These are phyloP conservation scores for Orthosia gothica DNA, from an alignment of 2,888 invertebrate species.

Conservation along the genomic window DNA sequence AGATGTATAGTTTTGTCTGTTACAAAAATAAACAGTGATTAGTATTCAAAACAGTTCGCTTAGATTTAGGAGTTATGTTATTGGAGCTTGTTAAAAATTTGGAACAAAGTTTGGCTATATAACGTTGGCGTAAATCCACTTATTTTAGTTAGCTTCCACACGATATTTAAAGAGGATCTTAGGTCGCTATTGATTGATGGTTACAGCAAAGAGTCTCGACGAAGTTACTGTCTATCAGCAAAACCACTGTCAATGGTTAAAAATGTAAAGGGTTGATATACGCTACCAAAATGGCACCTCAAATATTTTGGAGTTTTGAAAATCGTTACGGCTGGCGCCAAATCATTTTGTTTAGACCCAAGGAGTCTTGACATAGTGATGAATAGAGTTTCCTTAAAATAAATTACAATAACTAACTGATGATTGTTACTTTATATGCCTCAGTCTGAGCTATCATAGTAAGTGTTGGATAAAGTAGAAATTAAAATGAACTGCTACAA, in stretches of 20 bases:
- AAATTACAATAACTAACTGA: neutral
- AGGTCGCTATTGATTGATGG: neutral
- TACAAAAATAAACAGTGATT: slow-evolving; percentile 17
- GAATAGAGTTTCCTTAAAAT: neutral
- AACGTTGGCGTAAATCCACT: slow-evolving; percentile 23
- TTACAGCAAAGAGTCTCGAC: neutral
- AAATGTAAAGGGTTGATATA: neutral
- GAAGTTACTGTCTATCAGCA: neutral
- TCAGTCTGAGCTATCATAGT: neutral
- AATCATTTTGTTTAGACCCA: no score
- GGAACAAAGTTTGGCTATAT: slow-evolving; percentile 8
- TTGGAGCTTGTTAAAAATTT: slow-evolving; percentile 28
- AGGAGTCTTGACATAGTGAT: neutral
- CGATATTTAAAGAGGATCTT: slow-evolving; percentile 9
- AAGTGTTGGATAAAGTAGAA: neutral
- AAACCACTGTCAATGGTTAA: neutral
- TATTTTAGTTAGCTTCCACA: slow-evolving; percentile 6
- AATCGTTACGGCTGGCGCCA: no score
- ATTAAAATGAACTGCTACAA: neutral
- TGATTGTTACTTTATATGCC: no score
- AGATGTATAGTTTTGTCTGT: slow-evolving; percentile 85
- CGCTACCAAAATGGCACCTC: neutral
- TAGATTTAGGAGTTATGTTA: slow-evolving; percentile 18
- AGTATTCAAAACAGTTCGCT: slow-evolving; percentile 47
- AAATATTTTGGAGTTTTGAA: neutral